Conservation (phyloP, 2,888 invertebrate genomes). For the Monochamus alternatus region DNA sequence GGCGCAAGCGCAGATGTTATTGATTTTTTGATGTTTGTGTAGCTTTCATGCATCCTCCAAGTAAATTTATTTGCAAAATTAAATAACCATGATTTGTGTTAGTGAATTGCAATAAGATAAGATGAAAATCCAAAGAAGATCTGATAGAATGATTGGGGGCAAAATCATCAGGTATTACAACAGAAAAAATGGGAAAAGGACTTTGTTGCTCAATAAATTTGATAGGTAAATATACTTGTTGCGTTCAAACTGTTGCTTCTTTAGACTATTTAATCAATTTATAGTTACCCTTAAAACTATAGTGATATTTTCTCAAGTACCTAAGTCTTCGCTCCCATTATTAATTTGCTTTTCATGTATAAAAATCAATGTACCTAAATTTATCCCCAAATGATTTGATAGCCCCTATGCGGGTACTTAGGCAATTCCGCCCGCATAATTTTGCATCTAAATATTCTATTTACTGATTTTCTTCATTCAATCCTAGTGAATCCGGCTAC, state of each 20-base stretch:
- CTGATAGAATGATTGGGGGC: background rate
- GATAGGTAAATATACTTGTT: conserved; percentile 19
- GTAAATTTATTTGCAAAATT: background rate
- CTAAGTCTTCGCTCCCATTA: too few species aligned
- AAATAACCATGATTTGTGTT: background rate
- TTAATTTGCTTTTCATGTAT: background rate
- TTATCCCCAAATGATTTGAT: background rate
- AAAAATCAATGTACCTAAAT: conserved; percentile 21
- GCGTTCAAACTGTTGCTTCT: conserved; percentile 17
- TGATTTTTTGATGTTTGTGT: background rate
- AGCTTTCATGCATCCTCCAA: too few species aligned
- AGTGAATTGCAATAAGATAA: background rate
- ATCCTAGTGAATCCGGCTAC: conserved; percentile 68
- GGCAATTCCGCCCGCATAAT: conserved; percentile 23
- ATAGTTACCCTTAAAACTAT: background rate
- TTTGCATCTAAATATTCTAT: background rate
- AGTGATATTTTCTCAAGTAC: background rate
- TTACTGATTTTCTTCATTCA: conserved; percentile 14
- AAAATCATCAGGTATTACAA: background rate
- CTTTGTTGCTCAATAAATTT: background rate
- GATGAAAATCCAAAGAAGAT: background rate
- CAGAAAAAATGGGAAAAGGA: background rate
- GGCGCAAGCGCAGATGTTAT: background rate
- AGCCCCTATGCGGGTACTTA: conserved; percentile 28
- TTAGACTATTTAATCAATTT: background rate